Evolutionary conservation across 2,888 invertebrate genomes (phyloP).

Genomic region (Stenodera caucasica): DNA sequence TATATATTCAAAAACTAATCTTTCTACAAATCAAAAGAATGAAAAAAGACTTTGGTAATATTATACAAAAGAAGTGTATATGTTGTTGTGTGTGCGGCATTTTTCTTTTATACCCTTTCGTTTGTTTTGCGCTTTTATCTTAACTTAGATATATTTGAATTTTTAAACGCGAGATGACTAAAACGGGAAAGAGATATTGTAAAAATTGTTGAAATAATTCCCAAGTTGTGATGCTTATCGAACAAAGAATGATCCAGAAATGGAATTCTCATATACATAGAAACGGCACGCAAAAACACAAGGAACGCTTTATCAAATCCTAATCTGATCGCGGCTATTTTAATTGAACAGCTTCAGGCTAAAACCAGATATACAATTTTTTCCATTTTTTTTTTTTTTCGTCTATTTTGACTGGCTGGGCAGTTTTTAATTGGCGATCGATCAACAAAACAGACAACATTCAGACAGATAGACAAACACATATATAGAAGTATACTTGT

Average conservation of each 20-base stretch:
- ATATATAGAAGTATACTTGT: neutral
- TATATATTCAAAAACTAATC: constrained; percentile 36
- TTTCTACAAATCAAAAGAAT: constrained; percentile 33
- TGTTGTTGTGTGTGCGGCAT: constrained; percentile 16
- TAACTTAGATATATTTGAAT: constrained; percentile 38
- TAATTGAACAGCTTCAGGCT: constrained; percentile 20
- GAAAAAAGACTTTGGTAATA: constrained; percentile 32
- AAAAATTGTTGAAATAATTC: constrained; percentile 42
- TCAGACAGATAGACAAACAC: neutral
- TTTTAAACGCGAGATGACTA: constrained; percentile 39
- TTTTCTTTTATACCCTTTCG: constrained; percentile 35
- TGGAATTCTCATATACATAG: constrained; percentile 34
- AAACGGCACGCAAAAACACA: constrained; percentile 29
- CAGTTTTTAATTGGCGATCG: constrained; percentile 7
- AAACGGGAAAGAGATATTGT: constrained; percentile 38
- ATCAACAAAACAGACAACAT: constrained; percentile 1
- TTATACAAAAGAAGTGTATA: constrained; percentile 22
- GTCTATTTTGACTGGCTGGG: neutral
- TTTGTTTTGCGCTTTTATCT: constrained; percentile 34
- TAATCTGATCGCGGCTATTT: constrained; percentile 25
- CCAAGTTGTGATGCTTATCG: constrained; percentile 33
- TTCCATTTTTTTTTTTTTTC: neutral
- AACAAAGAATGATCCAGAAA: constrained; percentile 37
- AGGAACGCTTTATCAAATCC: constrained; percentile 23
- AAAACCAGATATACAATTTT: neutral